Conservation (phyloP, 2,797 vertebrate genomes). For the Remorina albescens region DNA sequence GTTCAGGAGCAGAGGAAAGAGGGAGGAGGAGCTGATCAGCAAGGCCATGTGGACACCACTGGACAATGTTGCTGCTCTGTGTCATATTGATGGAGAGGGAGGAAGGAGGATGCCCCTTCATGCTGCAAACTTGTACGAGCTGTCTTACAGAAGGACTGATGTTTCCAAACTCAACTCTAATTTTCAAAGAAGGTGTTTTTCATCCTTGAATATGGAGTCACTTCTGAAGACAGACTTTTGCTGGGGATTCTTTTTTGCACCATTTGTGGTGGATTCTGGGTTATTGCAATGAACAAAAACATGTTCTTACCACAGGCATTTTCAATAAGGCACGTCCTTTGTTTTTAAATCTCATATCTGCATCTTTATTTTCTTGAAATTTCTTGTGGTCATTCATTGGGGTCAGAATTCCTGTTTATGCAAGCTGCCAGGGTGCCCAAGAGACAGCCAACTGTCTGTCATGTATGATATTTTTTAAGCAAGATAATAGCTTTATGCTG, state of each 20-base stretch:
- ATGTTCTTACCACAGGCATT: slow-evolving; percentile 54
- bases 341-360: slow-evolving; percentile 42
- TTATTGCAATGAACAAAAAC: slow-evolving; percentile 39
- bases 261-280: slow-evolving; percentile 43
- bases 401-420: slow-evolving; percentile 38
- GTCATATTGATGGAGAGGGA: slow-evolving; percentile 31
- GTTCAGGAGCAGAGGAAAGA: slow-evolving; percentile 56
- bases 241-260: slow-evolving; percentile 20
- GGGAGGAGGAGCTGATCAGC: slow-evolving; percentile 51
- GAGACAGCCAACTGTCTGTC: slow-evolving; percentile 10
- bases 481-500: slow-evolving; percentile 27
- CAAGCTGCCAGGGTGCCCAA: slow-evolving; percentile 18
- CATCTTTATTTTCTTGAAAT: slow-evolving; percentile 45
- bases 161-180: slow-evolving; percentile 12
- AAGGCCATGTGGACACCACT: slow-evolving; percentile 55
- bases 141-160: not conserved
- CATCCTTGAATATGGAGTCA: slow-evolving; percentile 17
- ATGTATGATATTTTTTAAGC: slow-evolving; percentile 15
- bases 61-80: slow-evolving; percentile 35
- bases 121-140: slow-evolving; percentile 18
- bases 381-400: slow-evolving; percentile 49
- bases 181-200: not conserved
- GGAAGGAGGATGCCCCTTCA: slow-evolving; percentile 26
- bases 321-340: slow-evolving; percentile 26
- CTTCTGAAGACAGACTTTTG: slow-evolving; percentile 7